phyloP scores from a whole-genome alignment of 2,797 vertebrate species.

The Coccyzus lansbergi region DNA sequence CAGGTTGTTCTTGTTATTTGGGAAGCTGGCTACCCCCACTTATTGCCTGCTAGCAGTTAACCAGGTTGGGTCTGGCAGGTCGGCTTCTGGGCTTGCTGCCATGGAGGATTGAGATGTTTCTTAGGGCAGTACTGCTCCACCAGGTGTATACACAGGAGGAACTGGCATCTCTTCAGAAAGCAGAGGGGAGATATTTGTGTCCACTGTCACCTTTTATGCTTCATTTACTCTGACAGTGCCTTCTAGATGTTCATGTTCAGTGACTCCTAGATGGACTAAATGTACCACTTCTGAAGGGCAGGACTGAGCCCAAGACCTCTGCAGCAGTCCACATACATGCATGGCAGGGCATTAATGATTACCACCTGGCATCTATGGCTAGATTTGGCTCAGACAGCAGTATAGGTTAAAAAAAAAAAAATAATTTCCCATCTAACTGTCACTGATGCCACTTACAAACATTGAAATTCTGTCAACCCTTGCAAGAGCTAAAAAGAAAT shows the following conservation, averaged over 20 bases:
- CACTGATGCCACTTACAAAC: neutral
- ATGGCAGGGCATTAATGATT: neutral
- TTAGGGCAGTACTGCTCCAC: conserved; percentile 14
- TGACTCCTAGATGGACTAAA: neutral
- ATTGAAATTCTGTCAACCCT: neutral
- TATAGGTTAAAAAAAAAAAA: neutral
- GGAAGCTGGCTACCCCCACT: neutral
- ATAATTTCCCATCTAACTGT: neutral
- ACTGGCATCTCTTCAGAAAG: conserved; percentile 54
- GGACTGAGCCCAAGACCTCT: neutral
- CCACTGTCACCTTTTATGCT: conserved; percentile 47
- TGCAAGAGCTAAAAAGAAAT: neutral
- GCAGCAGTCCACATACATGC: neutral
- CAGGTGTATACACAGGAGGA: conserved; percentile 69
- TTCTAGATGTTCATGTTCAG: neutral
- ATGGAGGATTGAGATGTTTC: conserved; percentile 63
- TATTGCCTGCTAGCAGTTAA: conserved; percentile 11
- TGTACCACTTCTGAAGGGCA: neutral
- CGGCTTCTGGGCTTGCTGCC: conserved; percentile 61
- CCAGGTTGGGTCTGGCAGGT: conserved; percentile 10
- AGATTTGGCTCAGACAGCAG: neutral
- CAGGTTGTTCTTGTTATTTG: neutral
- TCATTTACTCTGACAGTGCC: conserved; percentile 40
- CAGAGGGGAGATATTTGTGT: conserved; percentile 42
- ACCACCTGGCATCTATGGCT: neutral